A percentile compares a stretch with the other conserved stretches of the same genome.
phyloP scores from a whole-genome alignment of 1,140 invertebrate genomes.

The Drosophila bifasciata region DNA sequence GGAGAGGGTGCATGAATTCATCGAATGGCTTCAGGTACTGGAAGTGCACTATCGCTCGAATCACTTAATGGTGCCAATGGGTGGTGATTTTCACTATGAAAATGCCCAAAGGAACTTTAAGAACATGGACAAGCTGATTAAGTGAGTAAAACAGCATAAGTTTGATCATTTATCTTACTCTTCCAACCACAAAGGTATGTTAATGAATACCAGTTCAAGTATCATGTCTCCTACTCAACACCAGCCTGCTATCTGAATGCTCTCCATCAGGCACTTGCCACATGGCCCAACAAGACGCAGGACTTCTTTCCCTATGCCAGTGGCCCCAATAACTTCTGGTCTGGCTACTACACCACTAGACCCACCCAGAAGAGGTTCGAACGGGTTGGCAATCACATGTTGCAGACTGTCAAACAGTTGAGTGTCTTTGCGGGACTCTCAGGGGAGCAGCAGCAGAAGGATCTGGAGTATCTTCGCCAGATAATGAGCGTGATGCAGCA shows the following conservation, averaged over 20 bases:
- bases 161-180: too few species aligned
- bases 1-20: slow-evolving; percentile 86
- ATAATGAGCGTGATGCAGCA: slow-evolving; percentile 95
- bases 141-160: slow-evolving; percentile 85
- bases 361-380: slow-evolving; percentile 93
- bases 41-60: slow-evolving; percentile 87
- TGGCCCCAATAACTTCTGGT: slow-evolving; percentile 94
- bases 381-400: slow-evolving; percentile 90
- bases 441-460: slow-evolving; percentile 36
- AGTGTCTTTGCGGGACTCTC: slow-evolving; percentile 80
- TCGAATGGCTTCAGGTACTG: slow-evolving; percentile 85
- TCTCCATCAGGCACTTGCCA: slow-evolving; percentile 88
- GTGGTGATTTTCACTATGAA: slow-evolving; percentile 96
- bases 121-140: slow-evolving; percentile 95
- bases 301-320: slow-evolving; percentile 97
- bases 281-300: slow-evolving; percentile 89
- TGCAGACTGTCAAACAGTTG: slow-evolving; percentile 89
- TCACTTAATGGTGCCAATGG: slow-evolving; percentile 96
- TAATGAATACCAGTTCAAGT: slow-evolving; percentile 87
- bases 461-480: slow-evolving; percentile 72
- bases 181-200: slow-evolving; percentile 40
- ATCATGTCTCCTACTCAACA: slow-evolving; percentile 86
- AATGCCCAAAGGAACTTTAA: slow-evolving; percentile 93
- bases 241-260: slow-evolving; percentile 96
- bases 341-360: slow-evolving; percentile 96